Percentiles rank a stretch among this genome's conserved stretches.
These are phyloP conservation scores for Synergus japonicus DNA, from an alignment of 2,888 invertebrate species.

Conservation along the genomic window DNA sequence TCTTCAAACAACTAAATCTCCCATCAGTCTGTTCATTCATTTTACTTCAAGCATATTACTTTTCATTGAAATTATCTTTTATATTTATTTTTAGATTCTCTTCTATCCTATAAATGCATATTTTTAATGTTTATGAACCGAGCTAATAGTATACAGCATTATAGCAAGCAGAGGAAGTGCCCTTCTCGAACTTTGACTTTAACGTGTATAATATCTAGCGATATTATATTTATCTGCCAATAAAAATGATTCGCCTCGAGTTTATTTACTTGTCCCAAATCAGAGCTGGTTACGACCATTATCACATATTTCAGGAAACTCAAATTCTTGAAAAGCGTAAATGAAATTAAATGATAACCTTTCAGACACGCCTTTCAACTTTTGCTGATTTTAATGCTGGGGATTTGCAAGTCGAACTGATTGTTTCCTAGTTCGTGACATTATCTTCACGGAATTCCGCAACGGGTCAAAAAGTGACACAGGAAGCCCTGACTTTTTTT, in stretches of 20 bases:
- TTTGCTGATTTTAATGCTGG: conserved; percentile 25
- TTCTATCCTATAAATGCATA: background rate
- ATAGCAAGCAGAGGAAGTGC: background rate
- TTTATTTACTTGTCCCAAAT: conserved; percentile 28
- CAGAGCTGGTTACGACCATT: background rate
- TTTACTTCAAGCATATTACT: background rate
- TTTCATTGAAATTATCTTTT: background rate
- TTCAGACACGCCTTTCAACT: background rate
- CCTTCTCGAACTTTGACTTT: background rate
- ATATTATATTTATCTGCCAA: conserved; percentile 26
- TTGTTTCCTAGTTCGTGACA: conserved; percentile 56
- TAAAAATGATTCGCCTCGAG: background rate
- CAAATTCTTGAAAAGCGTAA: conserved; percentile 28
- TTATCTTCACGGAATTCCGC: conserved; percentile 44
- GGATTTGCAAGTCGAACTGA: conserved; percentile 38
- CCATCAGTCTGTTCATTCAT: background rate
- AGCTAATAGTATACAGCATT: background rate
- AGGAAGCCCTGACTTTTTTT: conserved; percentile 44
- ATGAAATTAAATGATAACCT: conserved; percentile 39
- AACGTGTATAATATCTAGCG: background rate
- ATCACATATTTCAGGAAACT: background rate
- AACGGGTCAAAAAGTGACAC: conserved; percentile 48
- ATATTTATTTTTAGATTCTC: background rate
- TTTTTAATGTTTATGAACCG: background rate
- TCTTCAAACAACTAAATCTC: background rate